A percentile compares a stretch with the other conserved stretches of the same genome.
These are phyloP conservation scores for Notarius lentiginosus DNA, from an alignment of 2,113 vertebrate genomes.

Conservation along the genomic window DNA sequence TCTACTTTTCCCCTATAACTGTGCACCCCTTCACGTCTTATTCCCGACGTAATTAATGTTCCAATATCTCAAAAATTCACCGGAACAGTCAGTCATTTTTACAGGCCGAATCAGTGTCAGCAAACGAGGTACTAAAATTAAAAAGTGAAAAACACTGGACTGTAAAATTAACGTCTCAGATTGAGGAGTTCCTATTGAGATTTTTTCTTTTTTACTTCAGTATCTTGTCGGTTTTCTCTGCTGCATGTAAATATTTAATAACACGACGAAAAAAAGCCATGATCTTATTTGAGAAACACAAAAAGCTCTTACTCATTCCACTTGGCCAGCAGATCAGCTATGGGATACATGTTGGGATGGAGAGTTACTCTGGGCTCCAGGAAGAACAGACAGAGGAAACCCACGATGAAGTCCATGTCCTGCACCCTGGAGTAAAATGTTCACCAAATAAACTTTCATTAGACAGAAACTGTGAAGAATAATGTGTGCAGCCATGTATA, in stretches of 20 bases:
- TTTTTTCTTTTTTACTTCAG: too few species aligned
- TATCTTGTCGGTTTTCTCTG: background rate
- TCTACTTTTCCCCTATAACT: too few species aligned
- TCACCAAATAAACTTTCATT: too few species aligned
- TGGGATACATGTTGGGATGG: background rate
- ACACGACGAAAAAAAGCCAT: too few species aligned
- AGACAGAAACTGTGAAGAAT: background rate
- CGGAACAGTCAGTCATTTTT: background rate
- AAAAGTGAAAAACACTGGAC: too few species aligned
- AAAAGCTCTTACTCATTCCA: slow-evolving; percentile 49
- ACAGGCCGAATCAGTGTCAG: too few species aligned
- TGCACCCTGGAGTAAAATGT: slow-evolving; percentile 13
- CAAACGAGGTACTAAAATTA: too few species aligned
- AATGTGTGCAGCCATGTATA: background rate
- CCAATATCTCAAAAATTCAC: too few species aligned
- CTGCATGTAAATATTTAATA: background rate
- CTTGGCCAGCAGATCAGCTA: slow-evolving; percentile 5
- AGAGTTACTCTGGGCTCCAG: slow-evolving; percentile 33
- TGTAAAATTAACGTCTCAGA: too few species aligned
- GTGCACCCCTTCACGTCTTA: too few species aligned
- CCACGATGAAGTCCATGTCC: slow-evolving; percentile 31
- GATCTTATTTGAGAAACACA: background rate
- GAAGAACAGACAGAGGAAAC: slow-evolving; percentile 46
- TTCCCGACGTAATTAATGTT: too few species aligned
- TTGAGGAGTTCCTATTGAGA: too few species aligned